Evolutionary conservation across 2,888 invertebrate species (phyloP), one percentile per base, ranked within the genome.

Genomic region (Orthonevra nobilis): DNA sequence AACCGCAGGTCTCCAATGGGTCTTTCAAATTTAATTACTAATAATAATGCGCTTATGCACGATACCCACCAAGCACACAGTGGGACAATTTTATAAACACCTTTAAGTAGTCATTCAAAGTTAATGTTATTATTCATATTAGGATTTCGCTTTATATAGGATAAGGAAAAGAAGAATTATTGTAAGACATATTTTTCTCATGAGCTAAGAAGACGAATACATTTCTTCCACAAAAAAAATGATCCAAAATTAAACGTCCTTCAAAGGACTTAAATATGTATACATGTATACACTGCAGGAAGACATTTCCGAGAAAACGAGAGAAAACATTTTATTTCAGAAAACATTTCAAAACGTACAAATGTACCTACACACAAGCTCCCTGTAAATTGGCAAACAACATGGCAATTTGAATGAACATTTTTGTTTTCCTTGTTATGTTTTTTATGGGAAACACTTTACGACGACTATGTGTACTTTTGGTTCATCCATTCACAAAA

Each of bases 381-480:
- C 5, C 30, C 17, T 30, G 34, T 6, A 7, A 14, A 60, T 60
- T 70, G 34, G 23, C 58, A 34, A 63, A 72, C 32, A 64, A 58
- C 64, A 42, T 50, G 10, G 28, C 30, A 73, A 66, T 50, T 50
- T 56, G 28, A 36, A 58, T 50, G 48, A 46, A 50, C 30, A 30
- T 64, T 15, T 54, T 28, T 10, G 15, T 48, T 50, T 48, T 40
- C 7, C 6, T 30, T 19, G 52, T 12, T 52, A 42, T 17, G 34
- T 58, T 30, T 56, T n/a, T 38, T 38, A 44, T 46, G 54, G 23
- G 38, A 38, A 32, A 42, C 28, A 50, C 32, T 50, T 52, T n/a
- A 58, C 42, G 60, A 20, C 6, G 10, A 34, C 26, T 15, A 2
- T 42, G 9, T 66, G 10, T 15, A 20, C 15, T 6, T n/a, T 10